A percentile compares a stretch with the other conserved stretches of the same genome.
Evolutionary conservation across 2,797 vertebrate species (phyloP).

Genomic region (Delichon dasypus): DNA sequence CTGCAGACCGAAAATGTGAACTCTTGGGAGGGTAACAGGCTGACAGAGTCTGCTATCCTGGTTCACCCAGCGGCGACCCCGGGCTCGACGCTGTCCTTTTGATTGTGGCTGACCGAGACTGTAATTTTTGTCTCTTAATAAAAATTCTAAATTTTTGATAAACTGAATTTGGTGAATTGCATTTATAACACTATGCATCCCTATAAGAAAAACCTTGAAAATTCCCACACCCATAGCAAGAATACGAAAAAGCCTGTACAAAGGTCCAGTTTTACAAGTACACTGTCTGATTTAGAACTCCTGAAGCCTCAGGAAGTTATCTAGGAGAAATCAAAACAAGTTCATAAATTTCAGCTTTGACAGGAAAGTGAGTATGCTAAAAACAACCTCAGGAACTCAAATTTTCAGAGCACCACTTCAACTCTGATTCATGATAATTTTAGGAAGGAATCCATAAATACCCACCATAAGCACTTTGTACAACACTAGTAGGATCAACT

Average conservation of each 20-base stretch:
- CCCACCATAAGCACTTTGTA: not conserved
- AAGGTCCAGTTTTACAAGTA: not conserved
- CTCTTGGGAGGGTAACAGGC: no score
- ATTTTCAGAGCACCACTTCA: not conserved
- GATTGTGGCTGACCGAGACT: no score
- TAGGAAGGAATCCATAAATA: not conserved
- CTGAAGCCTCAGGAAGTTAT: slow-evolving; percentile 13
- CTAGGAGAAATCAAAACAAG: slow-evolving; percentile 21
- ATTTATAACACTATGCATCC: no score
- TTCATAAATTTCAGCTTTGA: not conserved
- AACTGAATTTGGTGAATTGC: no score
- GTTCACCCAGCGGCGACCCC: no score
- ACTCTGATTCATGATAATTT: not conserved
- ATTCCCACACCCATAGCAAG: not conserved
- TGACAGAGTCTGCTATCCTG: no score
- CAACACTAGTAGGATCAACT: not conserved
- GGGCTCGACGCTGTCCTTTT: no score
- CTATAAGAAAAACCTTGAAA: not conserved
- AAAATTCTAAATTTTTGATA: no score
- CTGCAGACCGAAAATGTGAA: no score
- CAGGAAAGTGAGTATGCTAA: not conserved
- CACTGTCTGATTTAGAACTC: not conserved
- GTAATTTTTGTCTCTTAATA: no score
- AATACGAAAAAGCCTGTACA: not conserved
- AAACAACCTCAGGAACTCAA: slow-evolving; percentile 1